Percentiles rank a stretch among this genome's conserved stretches.
phyloP scores from a whole-genome alignment of 2,113 vertebrate genomes.

The Sigmodon hispidus region DNA sequence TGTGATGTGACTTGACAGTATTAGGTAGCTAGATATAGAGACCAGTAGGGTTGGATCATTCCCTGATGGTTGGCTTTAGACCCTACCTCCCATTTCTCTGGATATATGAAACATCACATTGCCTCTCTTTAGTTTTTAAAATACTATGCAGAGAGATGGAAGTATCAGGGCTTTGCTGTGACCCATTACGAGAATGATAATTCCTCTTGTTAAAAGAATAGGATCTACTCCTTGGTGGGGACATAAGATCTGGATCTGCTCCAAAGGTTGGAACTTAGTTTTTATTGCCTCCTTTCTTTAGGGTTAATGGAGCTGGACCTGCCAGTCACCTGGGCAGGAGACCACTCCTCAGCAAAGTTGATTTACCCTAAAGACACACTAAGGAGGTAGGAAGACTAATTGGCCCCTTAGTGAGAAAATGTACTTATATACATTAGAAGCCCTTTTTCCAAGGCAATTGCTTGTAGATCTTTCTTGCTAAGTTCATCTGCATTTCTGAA shows the following conservation, averaged over 20 bases:
- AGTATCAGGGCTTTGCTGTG: background rate
- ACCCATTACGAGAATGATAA: background rate
- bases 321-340: background rate
- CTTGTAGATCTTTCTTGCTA: background rate
- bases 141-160: background rate
- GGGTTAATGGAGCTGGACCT: background rate
- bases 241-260: background rate
- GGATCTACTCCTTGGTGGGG: too few relatives aligned
- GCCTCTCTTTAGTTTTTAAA: background rate
- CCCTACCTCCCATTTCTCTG: too few relatives aligned
- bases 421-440: background rate
- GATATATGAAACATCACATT: background rate
- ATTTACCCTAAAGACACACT: background rate
- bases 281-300: background rate
- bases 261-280: background rate
- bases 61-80: background rate
- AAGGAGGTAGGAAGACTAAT: background rate
- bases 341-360: background rate
- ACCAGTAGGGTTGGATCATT: background rate
- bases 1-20: background rate
- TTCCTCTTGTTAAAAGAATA: background rate
- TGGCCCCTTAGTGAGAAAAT: background rate
- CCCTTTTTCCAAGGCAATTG: background rate
- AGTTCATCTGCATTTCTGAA: background rate
- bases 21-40: background rate